Percentiles rank a stretch among this genome's conserved stretches.
These are phyloP conservation scores for Rynchops niger DNA, from an alignment of 2,113 vertebrate species.

Conservation along the genomic window DNA sequence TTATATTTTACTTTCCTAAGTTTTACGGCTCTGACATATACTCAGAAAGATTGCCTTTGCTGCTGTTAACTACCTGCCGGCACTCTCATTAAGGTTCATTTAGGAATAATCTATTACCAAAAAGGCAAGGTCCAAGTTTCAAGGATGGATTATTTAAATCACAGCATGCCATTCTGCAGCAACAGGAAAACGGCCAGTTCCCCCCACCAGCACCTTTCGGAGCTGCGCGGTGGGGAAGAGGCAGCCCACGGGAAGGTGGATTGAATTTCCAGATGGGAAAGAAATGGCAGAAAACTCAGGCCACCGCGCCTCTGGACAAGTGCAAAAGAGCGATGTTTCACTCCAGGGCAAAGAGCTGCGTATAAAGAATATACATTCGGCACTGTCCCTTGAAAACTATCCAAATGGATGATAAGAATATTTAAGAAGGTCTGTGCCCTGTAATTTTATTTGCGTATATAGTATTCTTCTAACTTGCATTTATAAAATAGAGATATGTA, in stretches of 20 bases:
- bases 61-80: constrained; percentile 16
- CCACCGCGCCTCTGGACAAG: neutral
- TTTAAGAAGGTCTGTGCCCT: neutral
- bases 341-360: neutral
- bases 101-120: constrained; percentile 42
- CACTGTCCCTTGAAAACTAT: neutral
- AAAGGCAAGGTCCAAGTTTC: constrained; percentile 23
- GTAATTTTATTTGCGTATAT: neutral
- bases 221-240: constrained; percentile 21
- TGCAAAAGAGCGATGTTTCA: constrained; percentile 2
- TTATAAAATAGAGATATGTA: neutral
- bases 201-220: constrained; percentile 33
- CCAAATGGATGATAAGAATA: neutral
- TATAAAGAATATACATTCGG: neutral
- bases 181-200: neutral
- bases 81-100: constrained; percentile 28
- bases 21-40: constrained; percentile 1
- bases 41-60: constrained; percentile 9
- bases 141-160: constrained; percentile 34
- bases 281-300: constrained; percentile 21
- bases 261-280: constrained; percentile 66
- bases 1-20: constrained; percentile 18
- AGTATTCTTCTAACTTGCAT: neutral
- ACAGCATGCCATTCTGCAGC: constrained; percentile 4
- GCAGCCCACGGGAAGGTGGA: neutral